A percentile compares a stretch with the other conserved stretches of the same genome.
Evolutionary conservation across 2,888 invertebrate species (phyloP).

Genomic region (Dasysyrphus albostriatus): DNA sequence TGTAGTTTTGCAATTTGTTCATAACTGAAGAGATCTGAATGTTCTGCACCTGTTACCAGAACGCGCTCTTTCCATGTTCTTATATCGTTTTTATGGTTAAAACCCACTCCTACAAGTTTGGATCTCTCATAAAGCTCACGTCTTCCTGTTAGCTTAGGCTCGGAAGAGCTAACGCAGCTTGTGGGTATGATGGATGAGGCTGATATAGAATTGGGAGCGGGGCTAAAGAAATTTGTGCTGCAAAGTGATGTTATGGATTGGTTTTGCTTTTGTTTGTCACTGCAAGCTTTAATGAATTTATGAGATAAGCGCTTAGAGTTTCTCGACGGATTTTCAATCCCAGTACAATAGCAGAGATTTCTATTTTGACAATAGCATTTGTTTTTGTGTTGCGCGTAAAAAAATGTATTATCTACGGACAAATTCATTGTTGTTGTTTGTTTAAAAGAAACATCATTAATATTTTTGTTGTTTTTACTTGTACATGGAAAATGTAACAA

Average conservation of each 20-base stretch:
- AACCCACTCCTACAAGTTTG: neutral
- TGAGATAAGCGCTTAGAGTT: neutral
- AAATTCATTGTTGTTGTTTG: slow-evolving; percentile 35
- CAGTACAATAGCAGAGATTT: slow-evolving; percentile 47
- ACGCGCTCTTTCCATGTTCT: neutral
- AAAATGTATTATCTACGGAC: slow-evolving; percentile 1
- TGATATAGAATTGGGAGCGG: slow-evolving; percentile 27
- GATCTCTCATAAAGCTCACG: slow-evolving; percentile 54
- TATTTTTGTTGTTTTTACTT: neutral
- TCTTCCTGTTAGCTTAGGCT: slow-evolving; percentile 28
- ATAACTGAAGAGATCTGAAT: neutral
- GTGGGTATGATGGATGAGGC: neutral
- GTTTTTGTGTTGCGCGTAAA: slow-evolving; percentile 35
- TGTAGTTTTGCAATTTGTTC: slow-evolving; percentile 50
- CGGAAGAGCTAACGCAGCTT: neutral
- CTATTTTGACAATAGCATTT: slow-evolving; percentile 59
- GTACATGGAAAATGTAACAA: too few relatives aligned
- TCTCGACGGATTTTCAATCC: neutral
- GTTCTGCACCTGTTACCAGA: neutral
- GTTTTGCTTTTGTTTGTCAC: neutral
- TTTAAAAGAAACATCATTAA: too few relatives aligned
- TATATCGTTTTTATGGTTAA: neutral
- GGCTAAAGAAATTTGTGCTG: slow-evolving; percentile 13
- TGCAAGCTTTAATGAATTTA: slow-evolving; percentile 42
- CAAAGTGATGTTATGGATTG: slow-evolving; percentile 1